Evolutionary conservation across 2,797 vertebrate species (phyloP), one percentile per base, ranked within the genome.

Genomic region (Xiphophorus birchmanni): DNA sequence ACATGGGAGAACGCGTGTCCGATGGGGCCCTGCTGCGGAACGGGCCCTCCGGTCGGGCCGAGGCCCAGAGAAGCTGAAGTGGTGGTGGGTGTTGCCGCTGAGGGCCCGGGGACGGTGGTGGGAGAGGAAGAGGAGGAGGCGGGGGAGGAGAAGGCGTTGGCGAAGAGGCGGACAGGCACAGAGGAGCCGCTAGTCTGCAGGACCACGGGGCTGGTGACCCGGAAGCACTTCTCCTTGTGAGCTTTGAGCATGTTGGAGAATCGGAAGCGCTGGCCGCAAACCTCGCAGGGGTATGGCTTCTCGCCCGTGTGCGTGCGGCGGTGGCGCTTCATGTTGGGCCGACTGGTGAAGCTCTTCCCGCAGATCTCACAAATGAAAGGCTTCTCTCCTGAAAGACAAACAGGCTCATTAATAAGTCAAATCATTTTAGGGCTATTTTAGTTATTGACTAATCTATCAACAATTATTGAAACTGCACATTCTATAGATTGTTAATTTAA

Each of bases 201-300:
- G 4, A 96, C 96, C 89, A 97, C 96, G 0, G 98, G 98, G 93
- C 97, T 98, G 92, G 97, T 99, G 90, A 99, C 98, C 75, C 97
- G 96, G 93, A 99, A 99, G 92, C 98, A 99, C 94, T 98, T 98
- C 95, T 99, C 97, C 88, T 98, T 97, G 96, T 99, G 98, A 0
- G 98, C 98, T 93, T 99, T 99, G 12, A 99, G 97, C 98, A 99
- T 99, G 96, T 99, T 99, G 95, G 98, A 99, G 95, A 99, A 99
- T 89, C 98, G 97, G 91, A 99, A 99, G 54, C 98, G 97, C 94
- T 98, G 97, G 83, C 98, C 98, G 2, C 98, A 99, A 87, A 98
- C 97, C 4, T 99, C 98, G 21, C 98, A 99, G 0, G 98, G 98
- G 73, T 99, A 99, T 44, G 98, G 98, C 95, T 99, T 99, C 95